Evolutionary conservation across 2,113 vertebrate species (phyloP), one percentile per base, ranked within the genome.

Genomic region (Campylomormyrus numenius): DNA sequence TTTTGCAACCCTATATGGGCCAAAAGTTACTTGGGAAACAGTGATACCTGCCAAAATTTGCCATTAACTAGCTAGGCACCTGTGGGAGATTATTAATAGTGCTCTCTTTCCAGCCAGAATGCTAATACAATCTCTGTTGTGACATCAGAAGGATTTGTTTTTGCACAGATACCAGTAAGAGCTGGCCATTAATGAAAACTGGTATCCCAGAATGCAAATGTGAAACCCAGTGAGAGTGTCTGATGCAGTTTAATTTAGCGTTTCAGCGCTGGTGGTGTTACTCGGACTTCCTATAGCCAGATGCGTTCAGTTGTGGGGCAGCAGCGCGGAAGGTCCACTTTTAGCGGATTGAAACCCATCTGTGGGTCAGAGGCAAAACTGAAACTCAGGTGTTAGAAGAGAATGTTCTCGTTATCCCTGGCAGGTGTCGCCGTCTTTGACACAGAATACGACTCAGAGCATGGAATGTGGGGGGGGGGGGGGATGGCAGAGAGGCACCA

Each of bases 111-210:
- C 90, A 92, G 84, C 50, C 91, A 89, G 84, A 88, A 90, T 92
- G 90, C 93, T 93, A 94, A 93, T 91, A 93, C 89, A 91, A 91
- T 89, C 93, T 92, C 85, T 90, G 91, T 91, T 94, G 92, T 91
- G 90, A 88, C 90, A 91, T 90, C 90, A 89, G 80, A 91, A 27
- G 90, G 8, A 31, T 53, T 94, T 95, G 94, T 94, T 95, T 92
- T 94, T 93, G 91, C 35, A 85, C 91, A 50, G 88, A 92, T 95
- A 95, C 95, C 39, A 11, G 45, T 46, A 85, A 85, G 39, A 24
- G 24, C 45, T 85, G 5, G 45, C 42, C 31, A 19, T 19, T 83
- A 83, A 45, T 83, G 15, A 83, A 17, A 45, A 39, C 77, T 42
- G 31, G 77, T 42, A 45, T 42, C 77, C 42, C 42, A 24, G 19